Evolutionary conservation across 2,113 vertebrate genomes (phyloP).

Genomic region (Brachyhypopomus gauderio): DNA sequence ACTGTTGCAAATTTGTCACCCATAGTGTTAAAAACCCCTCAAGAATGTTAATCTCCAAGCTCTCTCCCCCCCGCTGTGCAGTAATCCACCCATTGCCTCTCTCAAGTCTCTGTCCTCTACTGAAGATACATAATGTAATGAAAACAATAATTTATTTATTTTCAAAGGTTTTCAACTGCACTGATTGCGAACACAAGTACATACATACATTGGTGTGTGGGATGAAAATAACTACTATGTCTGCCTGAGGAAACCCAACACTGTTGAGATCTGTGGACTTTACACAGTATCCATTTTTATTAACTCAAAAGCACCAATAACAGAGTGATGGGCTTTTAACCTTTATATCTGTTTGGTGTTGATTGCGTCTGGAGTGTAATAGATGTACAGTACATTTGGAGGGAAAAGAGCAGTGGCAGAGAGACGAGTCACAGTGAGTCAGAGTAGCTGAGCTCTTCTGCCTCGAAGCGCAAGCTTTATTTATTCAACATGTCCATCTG

Average conservation of each 20-base stretch:
- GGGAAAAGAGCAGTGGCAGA: neutral
- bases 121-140: neutral
- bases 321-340: slow-evolving; percentile 68
- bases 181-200: no score
- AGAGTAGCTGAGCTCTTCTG: slow-evolving; percentile 46
- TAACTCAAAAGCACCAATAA: slow-evolving; percentile 46
- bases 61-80: slow-evolving; percentile 29
- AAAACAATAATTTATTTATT: no score
- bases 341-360: slow-evolving; percentile 65
- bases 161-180: no score
- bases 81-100: slow-evolving; percentile 60
- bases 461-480: slow-evolving; percentile 66
- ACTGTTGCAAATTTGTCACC: slow-evolving; percentile 80
- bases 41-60: slow-evolving; percentile 83
- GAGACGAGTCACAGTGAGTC: slow-evolving; percentile 20
- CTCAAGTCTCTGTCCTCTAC: slow-evolving; percentile 2
- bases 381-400: slow-evolving; percentile 47
- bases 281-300: neutral
- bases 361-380: slow-evolving; percentile 66
- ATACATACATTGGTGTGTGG: no score
- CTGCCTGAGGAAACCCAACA: no score
- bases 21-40: slow-evolving; percentile 82
- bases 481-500: slow-evolving; percentile 75
- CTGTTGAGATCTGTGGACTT: no score
- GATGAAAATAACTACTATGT: no score